phyloP scores from a whole-genome alignment of 2,113 vertebrate species.

The Cricetomys ansorgei region DNA sequence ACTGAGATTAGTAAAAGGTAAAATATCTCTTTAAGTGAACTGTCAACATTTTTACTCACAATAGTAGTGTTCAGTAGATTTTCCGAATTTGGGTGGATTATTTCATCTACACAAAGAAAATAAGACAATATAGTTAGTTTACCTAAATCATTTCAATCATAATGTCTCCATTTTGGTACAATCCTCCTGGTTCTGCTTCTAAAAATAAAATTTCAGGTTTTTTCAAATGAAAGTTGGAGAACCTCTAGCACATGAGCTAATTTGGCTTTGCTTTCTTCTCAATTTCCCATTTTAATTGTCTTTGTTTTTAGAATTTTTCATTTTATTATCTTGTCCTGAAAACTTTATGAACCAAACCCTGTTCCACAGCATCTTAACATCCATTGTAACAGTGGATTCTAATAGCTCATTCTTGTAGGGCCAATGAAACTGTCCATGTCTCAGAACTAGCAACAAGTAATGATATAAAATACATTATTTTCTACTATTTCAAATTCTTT shows the following conservation, averaged over 20 bases:
- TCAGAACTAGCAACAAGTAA: not conserved
- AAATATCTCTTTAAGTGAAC: not conserved
- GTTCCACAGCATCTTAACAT: not conserved
- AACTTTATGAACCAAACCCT: not conserved
- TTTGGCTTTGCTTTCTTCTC: not conserved
- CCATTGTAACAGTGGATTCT: not conserved
- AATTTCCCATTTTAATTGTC: not conserved
- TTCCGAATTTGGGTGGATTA: slow-evolving; percentile 4
- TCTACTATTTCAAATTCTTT: not conserved
- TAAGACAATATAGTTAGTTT: slow-evolving; percentile 40
- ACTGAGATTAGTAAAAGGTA: slow-evolving; percentile 10
- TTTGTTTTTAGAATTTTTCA: not conserved
- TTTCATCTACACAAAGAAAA: slow-evolving; percentile 17
- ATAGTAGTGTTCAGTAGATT: not conserved
- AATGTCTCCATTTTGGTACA: not conserved
- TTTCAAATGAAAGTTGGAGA: not conserved
- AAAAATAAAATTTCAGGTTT: not conserved
- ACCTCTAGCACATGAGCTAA: not conserved
- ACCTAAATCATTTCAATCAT: slow-evolving; percentile 16
- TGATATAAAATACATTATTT: not conserved
- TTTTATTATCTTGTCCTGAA: not conserved
- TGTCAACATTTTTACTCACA: not conserved
- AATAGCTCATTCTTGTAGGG: not conserved
- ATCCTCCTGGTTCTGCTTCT: not conserved
- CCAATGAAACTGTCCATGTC: not conserved